phyloP scores from a whole-genome alignment of 2,888 invertebrate genomes.

The Thysanoteuthis rhombus region DNA sequence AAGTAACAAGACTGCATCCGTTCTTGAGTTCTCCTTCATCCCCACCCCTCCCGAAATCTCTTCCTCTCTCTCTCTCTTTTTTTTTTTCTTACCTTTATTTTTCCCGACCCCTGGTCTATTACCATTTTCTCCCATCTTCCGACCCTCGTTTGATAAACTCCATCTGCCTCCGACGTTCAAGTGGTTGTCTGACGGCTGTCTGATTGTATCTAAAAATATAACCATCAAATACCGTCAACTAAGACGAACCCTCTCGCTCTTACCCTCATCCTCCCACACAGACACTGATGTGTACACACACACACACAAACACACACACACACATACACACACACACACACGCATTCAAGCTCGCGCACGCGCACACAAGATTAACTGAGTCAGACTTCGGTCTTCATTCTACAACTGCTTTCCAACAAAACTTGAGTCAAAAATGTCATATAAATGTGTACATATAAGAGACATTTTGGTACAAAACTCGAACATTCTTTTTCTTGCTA shows the following conservation, averaged over 20 bases:
- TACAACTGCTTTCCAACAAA: background rate
- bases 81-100: too few relatives aligned
- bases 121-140: background rate
- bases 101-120: too few relatives aligned
- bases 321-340: background rate
- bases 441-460: background rate
- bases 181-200: background rate
- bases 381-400: background rate
- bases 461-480: too few relatives aligned
- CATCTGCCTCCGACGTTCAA: background rate
- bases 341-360: background rate
- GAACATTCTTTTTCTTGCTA: too few relatives aligned
- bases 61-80: too few relatives aligned
- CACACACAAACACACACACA: background rate
- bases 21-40: too few relatives aligned
- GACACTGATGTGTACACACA: background rate
- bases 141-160: background rate
- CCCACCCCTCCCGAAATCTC: too few relatives aligned
- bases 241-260: background rate
- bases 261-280: background rate
- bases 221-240: background rate
- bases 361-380: background rate
- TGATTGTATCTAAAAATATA: constrained; percentile 12
- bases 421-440: background rate
- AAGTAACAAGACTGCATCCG: too few relatives aligned